Percentiles rank a stretch among this genome's conserved stretches.
phyloP scores from a whole-genome alignment of 2,888 invertebrate species.

The Erebia epiphron region DNA sequence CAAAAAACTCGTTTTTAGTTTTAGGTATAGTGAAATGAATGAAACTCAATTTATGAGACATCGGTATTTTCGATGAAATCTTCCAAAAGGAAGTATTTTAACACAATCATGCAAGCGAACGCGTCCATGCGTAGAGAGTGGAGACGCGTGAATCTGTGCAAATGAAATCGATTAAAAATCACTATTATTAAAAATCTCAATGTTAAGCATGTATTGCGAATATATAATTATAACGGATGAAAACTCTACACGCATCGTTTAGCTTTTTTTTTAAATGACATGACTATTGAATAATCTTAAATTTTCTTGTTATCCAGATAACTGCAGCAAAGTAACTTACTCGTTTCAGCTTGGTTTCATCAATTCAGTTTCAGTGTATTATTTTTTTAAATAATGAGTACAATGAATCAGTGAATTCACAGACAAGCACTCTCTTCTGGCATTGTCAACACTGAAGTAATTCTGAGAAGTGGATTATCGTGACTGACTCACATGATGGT shows the following conservation, averaged over 20 bases:
- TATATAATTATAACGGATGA: too few relatives aligned
- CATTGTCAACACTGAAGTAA: background rate
- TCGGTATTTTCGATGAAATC: constrained; percentile 45
- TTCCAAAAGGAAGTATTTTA: constrained; percentile 49
- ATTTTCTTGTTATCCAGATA: too few relatives aligned
- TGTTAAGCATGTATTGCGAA: background rate
- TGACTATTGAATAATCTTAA: too few relatives aligned
- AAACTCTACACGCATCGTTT: too few relatives aligned
- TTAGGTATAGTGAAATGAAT: constrained; percentile 21
- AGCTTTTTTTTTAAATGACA: too few relatives aligned
- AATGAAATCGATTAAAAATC: constrained; percentile 3
- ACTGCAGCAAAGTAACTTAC: too few relatives aligned
- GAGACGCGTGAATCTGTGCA: constrained; percentile 10
- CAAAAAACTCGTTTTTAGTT: background rate
- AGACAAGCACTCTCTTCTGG: background rate
- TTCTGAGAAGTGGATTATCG: background rate
- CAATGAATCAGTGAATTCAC: too few relatives aligned
- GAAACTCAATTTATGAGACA: constrained; percentile 44
- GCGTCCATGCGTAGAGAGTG: constrained; percentile 29
- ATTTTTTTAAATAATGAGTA: too few relatives aligned
- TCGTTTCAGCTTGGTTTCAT: too few relatives aligned
- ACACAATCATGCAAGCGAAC: constrained; percentile 47
- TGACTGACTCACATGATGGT: background rate
- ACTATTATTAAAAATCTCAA: background rate
- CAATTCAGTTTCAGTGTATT: too few relatives aligned